Conservation (phyloP, 2,113 vertebrate genomes). For the Lynx canadensis region DNA sequence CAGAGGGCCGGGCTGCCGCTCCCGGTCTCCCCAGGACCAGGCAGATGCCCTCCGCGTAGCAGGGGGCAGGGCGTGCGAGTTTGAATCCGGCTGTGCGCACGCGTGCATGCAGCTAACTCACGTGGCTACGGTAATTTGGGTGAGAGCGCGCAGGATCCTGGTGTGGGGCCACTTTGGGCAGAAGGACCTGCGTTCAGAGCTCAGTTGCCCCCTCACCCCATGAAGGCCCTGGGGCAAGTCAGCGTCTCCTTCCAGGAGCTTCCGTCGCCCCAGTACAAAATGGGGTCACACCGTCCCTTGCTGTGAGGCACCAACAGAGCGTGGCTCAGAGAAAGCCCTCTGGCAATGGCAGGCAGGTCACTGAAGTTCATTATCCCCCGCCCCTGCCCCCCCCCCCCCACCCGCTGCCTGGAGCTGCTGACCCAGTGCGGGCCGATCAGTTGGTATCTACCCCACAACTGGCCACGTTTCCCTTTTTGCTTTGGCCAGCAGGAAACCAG, state of each 20-base stretch:
- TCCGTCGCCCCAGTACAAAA: no score
- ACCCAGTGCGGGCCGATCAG: not conserved
- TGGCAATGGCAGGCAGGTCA: not conserved
- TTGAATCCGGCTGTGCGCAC: not conserved
- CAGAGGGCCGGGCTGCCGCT: not conserved
- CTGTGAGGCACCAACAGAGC: accelerated
- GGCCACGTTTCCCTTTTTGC: not conserved
- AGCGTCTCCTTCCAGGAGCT: not conserved
- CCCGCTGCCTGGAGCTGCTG: not conserved
- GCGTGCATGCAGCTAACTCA: not conserved
- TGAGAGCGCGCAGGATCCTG: not conserved
- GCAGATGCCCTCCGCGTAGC: not conserved
- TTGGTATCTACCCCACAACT: not conserved
- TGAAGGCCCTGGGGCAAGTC: not conserved
- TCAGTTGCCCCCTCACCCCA: not conserved
- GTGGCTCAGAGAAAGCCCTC: not conserved
- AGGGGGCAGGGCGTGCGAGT: accelerated
- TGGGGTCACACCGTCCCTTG: not conserved
- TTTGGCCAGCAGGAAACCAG: not conserved
- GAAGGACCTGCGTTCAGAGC: not conserved
- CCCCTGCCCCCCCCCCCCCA: no score
- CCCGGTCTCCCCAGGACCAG: not conserved
- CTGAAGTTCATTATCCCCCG: no score
- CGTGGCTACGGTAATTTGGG: not conserved
- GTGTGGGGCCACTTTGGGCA: not conserved